These are phyloP conservation scores for Oryzias dopingdopingensis DNA, from an alignment of 2,797 vertebrate species.

Conservation along the genomic window DNA sequence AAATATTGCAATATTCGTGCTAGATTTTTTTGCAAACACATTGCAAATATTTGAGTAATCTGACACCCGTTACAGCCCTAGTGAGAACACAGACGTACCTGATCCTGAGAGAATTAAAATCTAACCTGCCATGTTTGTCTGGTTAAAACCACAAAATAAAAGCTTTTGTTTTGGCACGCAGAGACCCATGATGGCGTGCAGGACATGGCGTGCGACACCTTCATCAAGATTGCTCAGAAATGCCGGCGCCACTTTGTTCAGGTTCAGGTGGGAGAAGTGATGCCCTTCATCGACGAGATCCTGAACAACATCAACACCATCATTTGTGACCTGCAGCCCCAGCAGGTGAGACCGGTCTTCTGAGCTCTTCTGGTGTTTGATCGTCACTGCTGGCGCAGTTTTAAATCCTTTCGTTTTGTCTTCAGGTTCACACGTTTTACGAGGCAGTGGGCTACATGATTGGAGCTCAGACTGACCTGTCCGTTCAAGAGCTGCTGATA, in stretches of 20 bases:
- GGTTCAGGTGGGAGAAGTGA: slow-evolving; percentile 98
- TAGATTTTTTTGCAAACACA: too few relatives aligned
- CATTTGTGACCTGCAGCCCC: slow-evolving; percentile 98
- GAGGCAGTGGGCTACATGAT: slow-evolving; percentile 99
- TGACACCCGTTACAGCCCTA: too few relatives aligned
- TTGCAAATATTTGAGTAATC: too few relatives aligned
- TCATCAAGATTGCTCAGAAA: slow-evolving; percentile 99
- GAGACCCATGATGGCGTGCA: slow-evolving; percentile 98
- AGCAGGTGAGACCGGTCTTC: slow-evolving; percentile 83
- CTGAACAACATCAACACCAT: slow-evolving; percentile 99
- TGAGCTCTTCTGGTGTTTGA: neutral
- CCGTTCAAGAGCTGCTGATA: slow-evolving; percentile 96
- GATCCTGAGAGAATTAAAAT: too few relatives aligned
- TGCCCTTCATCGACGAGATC: slow-evolving; percentile 99
- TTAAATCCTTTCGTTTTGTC: neutral
- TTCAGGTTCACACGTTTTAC: slow-evolving; percentile 96
- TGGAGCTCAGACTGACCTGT: slow-evolving; percentile 95
- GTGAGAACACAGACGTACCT: too few relatives aligned
- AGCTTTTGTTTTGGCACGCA: slow-evolving; percentile 48
- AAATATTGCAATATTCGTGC: too few relatives aligned
- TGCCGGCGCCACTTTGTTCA: slow-evolving; percentile 98
- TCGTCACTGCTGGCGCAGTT: neutral
- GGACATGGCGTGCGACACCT: slow-evolving; percentile 99
- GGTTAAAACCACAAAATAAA: neutral
- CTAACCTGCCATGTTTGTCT: too few relatives aligned